phyloP scores from a whole-genome alignment of 23 tunicate species.

The Halocynthia roretzi region DNA sequence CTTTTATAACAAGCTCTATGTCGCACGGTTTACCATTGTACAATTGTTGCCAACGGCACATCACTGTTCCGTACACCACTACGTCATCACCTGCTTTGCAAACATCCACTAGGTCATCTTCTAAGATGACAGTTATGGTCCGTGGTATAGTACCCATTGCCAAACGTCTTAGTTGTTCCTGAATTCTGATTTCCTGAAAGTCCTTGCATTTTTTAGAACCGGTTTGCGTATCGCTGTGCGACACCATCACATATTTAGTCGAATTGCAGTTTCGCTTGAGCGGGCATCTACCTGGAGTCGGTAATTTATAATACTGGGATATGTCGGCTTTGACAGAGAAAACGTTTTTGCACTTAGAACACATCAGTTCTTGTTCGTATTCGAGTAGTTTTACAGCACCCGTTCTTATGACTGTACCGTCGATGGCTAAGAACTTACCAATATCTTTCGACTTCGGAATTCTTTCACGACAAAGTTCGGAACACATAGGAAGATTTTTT shows the following conservation, averaged over 20 bases:
- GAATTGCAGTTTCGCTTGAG: slow-evolving; percentile 49
- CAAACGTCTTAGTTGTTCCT: slow-evolving; percentile 74
- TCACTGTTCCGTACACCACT: slow-evolving; percentile 55
- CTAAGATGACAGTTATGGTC: slow-evolving; percentile 64
- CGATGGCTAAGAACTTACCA: slow-evolving; percentile 60
- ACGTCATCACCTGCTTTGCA: slow-evolving; percentile 95
- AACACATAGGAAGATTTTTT: slow-evolving; percentile 59
- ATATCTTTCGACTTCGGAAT: slow-evolving; percentile 84
- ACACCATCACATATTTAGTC: slow-evolving; percentile 54
- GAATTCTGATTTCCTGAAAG: slow-evolving; percentile 83
- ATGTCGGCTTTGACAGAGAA: slow-evolving; percentile 65
- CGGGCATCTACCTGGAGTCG: slow-evolving; percentile 67
- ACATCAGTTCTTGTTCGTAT: slow-evolving; percentile 62
- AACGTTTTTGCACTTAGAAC: slow-evolving; percentile 51
- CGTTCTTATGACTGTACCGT: slow-evolving; percentile 91
- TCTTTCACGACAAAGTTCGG: slow-evolving; percentile 78
- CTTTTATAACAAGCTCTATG: slow-evolving; percentile 67
- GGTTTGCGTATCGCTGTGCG: slow-evolving; percentile 17
- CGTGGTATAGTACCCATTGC: slow-evolving; percentile 92
- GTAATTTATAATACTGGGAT: slow-evolving; percentile 46
- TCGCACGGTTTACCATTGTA: slow-evolving; percentile 52
- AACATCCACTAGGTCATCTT: slow-evolving; percentile 83
- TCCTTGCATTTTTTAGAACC: slow-evolving; percentile 59
- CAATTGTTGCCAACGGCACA: slow-evolving; percentile 72
- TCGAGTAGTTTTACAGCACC: slow-evolving; percentile 68